These are phyloP conservation scores for Falco columbarius DNA, from an alignment of 2,797 vertebrate genomes.

Conservation along the genomic window DNA sequence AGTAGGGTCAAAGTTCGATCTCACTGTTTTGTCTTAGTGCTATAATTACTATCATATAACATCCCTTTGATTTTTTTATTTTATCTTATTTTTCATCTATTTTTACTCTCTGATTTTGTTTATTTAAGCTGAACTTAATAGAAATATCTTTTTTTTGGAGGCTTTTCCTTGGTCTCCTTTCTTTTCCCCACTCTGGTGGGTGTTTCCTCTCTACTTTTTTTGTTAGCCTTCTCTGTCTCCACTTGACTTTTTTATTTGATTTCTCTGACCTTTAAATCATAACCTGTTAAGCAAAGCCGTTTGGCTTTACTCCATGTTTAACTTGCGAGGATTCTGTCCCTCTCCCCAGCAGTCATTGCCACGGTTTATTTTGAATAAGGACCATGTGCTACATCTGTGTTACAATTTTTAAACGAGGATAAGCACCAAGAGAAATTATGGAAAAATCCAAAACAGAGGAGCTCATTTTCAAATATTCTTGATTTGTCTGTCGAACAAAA, in stretches of 20 bases:
- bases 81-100: not conserved
- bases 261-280: conserved; percentile 11
- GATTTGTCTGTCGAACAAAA: not conserved
- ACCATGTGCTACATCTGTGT: not conserved
- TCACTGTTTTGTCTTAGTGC: not conserved
- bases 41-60: not conserved
- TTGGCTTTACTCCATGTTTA: not conserved
- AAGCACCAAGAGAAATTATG: not conserved
- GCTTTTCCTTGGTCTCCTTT: not conserved
- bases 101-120: not conserved
- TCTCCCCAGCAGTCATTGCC: not conserved
- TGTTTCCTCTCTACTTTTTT: not conserved
- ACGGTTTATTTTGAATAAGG: not conserved
- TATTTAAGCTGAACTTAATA: not conserved
- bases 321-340: not conserved
- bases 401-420: not conserved
- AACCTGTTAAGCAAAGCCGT: not conserved
- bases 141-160: not conserved
- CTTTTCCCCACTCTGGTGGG: not conserved
- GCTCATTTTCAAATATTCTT: not conserved
- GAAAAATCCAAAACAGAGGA: not conserved
- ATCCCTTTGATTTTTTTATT: not conserved
- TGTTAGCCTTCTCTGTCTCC: conserved; percentile 6
- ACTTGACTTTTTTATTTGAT: conserved; percentile 29
- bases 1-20: not conserved